A percentile compares a stretch with the other conserved stretches of the same genome.
These are phyloP conservation scores for Antedon mediterranea DNA, from an alignment of 53 echinoderm and acorn worm species.

Conservation along the genomic window DNA sequence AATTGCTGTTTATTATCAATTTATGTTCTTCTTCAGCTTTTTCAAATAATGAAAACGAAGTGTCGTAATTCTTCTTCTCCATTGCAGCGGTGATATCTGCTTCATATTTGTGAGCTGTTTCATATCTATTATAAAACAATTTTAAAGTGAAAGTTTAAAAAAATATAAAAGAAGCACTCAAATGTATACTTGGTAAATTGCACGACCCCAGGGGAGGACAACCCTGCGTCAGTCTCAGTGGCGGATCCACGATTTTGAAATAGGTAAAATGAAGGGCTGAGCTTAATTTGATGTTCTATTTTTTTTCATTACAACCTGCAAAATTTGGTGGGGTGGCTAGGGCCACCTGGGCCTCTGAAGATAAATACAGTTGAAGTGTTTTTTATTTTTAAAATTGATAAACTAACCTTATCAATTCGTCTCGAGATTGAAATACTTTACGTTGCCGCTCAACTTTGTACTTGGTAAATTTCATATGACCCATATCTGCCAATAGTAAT, in stretches of 20 bases:
- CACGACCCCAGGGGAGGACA: neutral
- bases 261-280: too few species aligned
- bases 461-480: conserved; percentile 50
- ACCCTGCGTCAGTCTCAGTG: too few species aligned
- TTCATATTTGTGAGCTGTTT: conserved; percentile 71
- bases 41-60: conserved; percentile 41
- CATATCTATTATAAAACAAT: conserved; percentile 33
- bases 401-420: conserved; percentile 62
- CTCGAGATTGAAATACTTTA: conserved; percentile 50
- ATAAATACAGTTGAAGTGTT: too few species aligned
- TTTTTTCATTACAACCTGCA: too few species aligned
- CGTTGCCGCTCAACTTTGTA: conserved; percentile 63
- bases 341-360: too few species aligned
- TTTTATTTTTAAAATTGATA: neutral
- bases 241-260: too few species aligned
- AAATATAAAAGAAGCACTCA: too few species aligned
- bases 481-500: conserved; percentile 79
- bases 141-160: too few species aligned
- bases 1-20: conserved; percentile 15
- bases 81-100: conserved; percentile 60
- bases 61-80: conserved; percentile 70
- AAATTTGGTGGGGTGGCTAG: too few species aligned
- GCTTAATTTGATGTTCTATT: too few species aligned
- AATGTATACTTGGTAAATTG: neutral
- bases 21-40: conserved; percentile 32